Conservation (phyloP, 2,888 invertebrate genomes). For the Ariolimax columbianus region DNA sequence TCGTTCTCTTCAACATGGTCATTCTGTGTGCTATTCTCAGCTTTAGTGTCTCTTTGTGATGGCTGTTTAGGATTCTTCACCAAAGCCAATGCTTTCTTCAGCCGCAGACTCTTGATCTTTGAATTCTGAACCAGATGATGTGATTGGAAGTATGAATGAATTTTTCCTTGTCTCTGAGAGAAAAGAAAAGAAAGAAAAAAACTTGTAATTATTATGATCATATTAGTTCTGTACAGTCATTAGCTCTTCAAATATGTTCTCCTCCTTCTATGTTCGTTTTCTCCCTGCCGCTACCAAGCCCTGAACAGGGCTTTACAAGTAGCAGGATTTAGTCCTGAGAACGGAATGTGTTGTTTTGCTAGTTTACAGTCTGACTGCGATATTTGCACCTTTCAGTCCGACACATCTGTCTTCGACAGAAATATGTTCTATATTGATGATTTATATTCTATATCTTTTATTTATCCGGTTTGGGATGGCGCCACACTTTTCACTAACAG, state of each 20-base stretch:
- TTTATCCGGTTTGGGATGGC: too few species aligned
- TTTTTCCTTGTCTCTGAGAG: slow-evolving; percentile 60
- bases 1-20: not conserved
- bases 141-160: slow-evolving; percentile 61
- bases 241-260: not conserved
- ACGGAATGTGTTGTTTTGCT: too few species aligned
- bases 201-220: not conserved
- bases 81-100: slow-evolving; percentile 55
- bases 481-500: too few species aligned
- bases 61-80: slow-evolving; percentile 24
- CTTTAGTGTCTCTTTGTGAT: not conserved
- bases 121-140: slow-evolving; percentile 57
- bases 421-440: too few species aligned
- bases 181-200: slow-evolving; percentile 4
- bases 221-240: not conserved
- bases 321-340: too few species aligned
- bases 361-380: too few species aligned
- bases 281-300: too few species aligned
- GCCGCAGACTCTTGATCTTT: slow-evolving; percentile 57
- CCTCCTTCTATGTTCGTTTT: too few species aligned
- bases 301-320: too few species aligned
- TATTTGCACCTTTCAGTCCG: too few species aligned
- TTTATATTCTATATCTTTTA: too few species aligned
- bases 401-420: too few species aligned
- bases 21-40: not conserved